Evolutionary conservation across 2,113 vertebrate species (phyloP), one percentile per base, ranked within the genome.

Genomic region (Ovibos moschatus): DNA sequence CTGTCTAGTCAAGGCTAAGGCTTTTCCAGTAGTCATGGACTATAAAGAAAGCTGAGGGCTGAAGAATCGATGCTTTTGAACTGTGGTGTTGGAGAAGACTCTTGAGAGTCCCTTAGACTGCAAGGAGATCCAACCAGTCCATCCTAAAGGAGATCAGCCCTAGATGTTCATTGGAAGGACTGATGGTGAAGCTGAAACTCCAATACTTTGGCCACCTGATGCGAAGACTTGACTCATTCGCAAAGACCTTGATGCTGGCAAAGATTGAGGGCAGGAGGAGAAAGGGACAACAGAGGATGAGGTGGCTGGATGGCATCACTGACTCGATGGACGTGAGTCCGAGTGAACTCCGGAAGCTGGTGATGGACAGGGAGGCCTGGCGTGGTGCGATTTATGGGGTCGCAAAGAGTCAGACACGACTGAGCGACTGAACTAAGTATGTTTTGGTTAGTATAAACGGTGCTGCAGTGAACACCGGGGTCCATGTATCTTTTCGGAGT

Each of bases 321-420:
- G 8, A 67, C 64, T 67, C 16, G 1, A 71, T 36, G 64, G 64
- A 21, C n/a, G 4, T 71, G 17, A 36, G 17, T 11, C 2, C 11
- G 17, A 5, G n/a, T 71, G 5, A 71, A 40, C n/a, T 71, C n/a
- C 0, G 0, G 19, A n/a, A 40, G 67, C 2, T 36, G 9, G n/a
- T 36, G 67, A 71, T 71, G 67, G 64, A 71, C 9, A 40, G 2
- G 19, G 19, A 40, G 7, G 64, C n/a, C n/a, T 71, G 64, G 64
- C 2, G 2, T 36, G 64, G 19, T 23, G n/a, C 0, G 5, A 5
- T 71, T 71, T 19, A 3, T 12, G 19, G 64, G n/a, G n/a, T 36
- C 4, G 0, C 64, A 36, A 67, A 36, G 64, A 40, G 10, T 40
- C 19, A 0, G 67, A 71, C n/a, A 71, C 0, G 19, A 71, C n/a